Percentiles rank a stretch among this genome's conserved stretches.
phyloP scores from a whole-genome alignment of 2,888 invertebrate species.

The Ditula angustiorana region DNA sequence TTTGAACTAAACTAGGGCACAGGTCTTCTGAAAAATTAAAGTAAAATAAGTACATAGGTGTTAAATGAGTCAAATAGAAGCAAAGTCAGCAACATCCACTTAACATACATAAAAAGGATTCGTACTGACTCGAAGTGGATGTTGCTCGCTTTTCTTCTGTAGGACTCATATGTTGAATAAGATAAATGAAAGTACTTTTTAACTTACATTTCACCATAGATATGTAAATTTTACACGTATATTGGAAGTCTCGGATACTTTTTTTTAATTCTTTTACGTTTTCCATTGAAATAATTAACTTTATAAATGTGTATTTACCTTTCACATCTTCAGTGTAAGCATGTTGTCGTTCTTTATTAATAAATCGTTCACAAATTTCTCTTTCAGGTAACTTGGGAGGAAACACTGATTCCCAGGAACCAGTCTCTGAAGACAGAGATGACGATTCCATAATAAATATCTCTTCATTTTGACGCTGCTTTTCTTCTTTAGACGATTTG shows the following conservation, averaged over 20 bases:
- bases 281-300: neutral
- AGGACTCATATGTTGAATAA: neutral
- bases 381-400: constrained; percentile 74
- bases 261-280: neutral
- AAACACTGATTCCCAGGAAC: constrained; percentile 88
- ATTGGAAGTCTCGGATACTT: no score
- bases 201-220: no score
- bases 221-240: no score
- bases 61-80: no score
- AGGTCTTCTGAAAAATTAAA: constrained; percentile 45
- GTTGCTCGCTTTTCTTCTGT: neutral
- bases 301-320: constrained; percentile 6
- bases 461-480: constrained; percentile 87
- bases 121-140: no score
- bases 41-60: neutral
- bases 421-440: constrained; percentile 87
- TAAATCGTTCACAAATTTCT: constrained; percentile 75
- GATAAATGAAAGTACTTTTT: no score
- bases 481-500: constrained; percentile 83
- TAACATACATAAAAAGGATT: no score
- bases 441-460: constrained; percentile 87
- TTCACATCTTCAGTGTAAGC: constrained; percentile 45
- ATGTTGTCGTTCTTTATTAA: constrained; percentile 67
- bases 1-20: constrained; percentile 60
- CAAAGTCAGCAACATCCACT: no score